Evolutionary conservation across 92 coral and sea anemone genomes (phyloP).

Genomic region (Galaxea fascicularis): DNA sequence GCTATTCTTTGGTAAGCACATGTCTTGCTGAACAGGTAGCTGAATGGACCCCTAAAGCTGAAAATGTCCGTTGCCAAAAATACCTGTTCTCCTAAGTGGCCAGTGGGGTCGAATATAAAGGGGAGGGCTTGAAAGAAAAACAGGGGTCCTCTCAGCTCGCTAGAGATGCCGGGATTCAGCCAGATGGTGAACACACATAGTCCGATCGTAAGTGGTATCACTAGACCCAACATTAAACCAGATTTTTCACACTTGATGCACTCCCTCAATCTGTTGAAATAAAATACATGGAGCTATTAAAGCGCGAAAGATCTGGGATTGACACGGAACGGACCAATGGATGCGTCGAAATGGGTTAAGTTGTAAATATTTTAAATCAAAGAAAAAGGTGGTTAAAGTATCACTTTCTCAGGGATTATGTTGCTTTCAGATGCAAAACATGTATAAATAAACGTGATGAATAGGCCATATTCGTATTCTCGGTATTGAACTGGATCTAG

Average conservation of each 20-base stretch:
- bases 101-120: constrained; percentile 72
- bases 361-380: too few species aligned
- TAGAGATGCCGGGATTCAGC: constrained; percentile 90
- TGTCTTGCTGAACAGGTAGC: constrained; percentile 67
- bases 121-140: constrained; percentile 97
- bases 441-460: too few species aligned
- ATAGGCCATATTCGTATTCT: too few species aligned
- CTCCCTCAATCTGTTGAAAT: constrained; percentile 39
- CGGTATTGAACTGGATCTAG: too few species aligned
- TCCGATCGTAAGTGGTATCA: constrained; percentile 65
- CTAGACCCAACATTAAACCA: constrained; percentile 78
- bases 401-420: too few species aligned
- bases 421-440: too few species aligned
- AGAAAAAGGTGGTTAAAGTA: too few species aligned
- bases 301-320: too few species aligned
- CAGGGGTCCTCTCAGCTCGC: constrained; percentile 93
- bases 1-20: constrained; percentile 69
- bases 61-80: constrained; percentile 67
- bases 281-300: neutral
- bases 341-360: too few species aligned
- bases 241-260: constrained; percentile 66
- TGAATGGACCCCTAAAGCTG: constrained; percentile 89
- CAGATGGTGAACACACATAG: constrained; percentile 82
- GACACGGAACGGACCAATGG: too few species aligned
- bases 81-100: constrained; percentile 61